Conservation (phyloP, 2,113 vertebrate genomes). For the Gadus chalcogrammus region DNA sequence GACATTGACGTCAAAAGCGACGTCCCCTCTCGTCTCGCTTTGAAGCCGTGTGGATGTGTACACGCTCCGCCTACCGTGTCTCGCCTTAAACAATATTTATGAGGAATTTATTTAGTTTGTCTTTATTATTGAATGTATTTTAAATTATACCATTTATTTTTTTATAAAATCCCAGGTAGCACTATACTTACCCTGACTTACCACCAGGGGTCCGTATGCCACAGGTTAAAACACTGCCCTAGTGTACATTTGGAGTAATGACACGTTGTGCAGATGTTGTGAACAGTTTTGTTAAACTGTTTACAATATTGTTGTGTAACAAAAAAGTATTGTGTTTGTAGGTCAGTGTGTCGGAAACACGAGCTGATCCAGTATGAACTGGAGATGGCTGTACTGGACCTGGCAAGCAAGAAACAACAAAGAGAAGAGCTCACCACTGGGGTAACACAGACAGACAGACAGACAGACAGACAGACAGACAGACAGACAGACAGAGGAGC, state of each 20-base stretch:
- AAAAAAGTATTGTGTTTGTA: constrained; percentile 41
- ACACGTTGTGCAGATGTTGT: too few species aligned
- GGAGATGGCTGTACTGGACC: constrained; percentile 84
- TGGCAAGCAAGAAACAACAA: constrained; percentile 87
- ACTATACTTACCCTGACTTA: too few species aligned
- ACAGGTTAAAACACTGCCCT: too few species aligned
- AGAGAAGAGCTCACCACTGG: constrained; percentile 87
- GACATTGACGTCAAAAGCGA: not conserved
- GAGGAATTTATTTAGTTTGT: too few species aligned
- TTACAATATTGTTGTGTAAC: not conserved
- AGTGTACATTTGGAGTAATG: too few species aligned
- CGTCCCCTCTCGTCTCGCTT: not conserved
- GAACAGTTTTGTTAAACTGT: too few species aligned
- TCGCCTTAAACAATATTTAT: too few species aligned
- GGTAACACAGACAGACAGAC: constrained; percentile 59
- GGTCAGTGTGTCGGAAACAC: constrained; percentile 91
- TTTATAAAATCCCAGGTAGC: too few species aligned
- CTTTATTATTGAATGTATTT: too few species aligned
- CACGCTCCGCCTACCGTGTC: too few species aligned
- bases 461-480: constrained; percentile 5
- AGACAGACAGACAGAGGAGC: not conserved
- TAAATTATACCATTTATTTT: too few species aligned
- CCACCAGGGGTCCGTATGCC: too few species aligned
- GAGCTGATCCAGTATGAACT: constrained; percentile 90
- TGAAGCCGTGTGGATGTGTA: not conserved